Base-by-base conservation (phyloP, 2,797 vertebrate genomes). In the Phoxinus dragarum region DNA sequence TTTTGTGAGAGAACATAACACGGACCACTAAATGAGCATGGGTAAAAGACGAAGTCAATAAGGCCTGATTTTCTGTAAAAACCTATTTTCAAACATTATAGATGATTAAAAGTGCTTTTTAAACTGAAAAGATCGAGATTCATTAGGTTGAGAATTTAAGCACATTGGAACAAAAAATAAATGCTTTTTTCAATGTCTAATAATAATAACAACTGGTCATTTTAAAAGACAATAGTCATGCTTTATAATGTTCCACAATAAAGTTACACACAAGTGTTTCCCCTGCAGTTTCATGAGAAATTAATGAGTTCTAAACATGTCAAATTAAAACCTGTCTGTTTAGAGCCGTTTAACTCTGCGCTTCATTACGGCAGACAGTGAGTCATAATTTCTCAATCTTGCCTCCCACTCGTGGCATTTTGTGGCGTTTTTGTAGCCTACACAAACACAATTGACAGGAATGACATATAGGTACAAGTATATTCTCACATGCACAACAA, bases 341-440 rank as follows among this genome's bases (percentile, higher is more conserved):
- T 76, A 6, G 4, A 52, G 72, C 49, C n/a, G 27, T 5, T 66
- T 75, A n/a, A 56, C 49, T 81, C 66, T 49, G 40, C 59, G 34
- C 67, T 27, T 61, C 44, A 38, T 80, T 52, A 54, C 4, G 5
- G 64, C 27, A 0, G 54, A 49, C 49, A 64, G 42, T 82, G 38
- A 85, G 84, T 85, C 78, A 84, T 84, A 87, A 81, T 68, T 49
- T 73, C 71, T 76, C 21, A 34, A 23, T 56, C 67, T 72, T 68
- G 12, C 76, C 61, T 81, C 81, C 78, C 54, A 82, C 73, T 74
- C 59, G 42, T 85, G 69, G 75, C 89, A 88, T 88, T 87, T 86
- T 82, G 72, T 42, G 66, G 73, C 40, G 27, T 82, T 81, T 38
- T 44, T 59, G 27, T 69, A 31, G 6, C 73, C 47, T 76, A 76